Conservation (phyloP, 92 coral and sea anemone genomes). For the Epizoanthus rinbou region DNA sequence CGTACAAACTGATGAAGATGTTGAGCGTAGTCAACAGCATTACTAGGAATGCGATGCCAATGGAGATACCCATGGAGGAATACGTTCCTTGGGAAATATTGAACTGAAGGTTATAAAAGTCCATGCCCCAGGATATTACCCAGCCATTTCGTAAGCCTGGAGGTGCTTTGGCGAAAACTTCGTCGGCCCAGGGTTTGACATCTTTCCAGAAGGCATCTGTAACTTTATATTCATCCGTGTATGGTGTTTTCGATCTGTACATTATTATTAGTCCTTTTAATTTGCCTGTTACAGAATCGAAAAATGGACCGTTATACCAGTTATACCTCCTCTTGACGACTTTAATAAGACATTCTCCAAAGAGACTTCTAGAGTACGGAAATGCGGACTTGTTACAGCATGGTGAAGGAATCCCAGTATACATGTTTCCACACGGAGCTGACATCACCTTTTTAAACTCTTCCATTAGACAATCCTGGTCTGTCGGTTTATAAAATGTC, state of each 20-base stretch:
- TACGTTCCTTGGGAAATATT: conserved; percentile 74
- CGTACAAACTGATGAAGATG: conserved; percentile 91
- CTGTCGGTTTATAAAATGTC: conserved; percentile 48
- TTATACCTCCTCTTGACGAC: background rate
- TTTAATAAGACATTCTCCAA: conserved; percentile 38
- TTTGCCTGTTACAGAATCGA: conserved; percentile 36
- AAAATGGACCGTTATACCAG: conserved; percentile 32
- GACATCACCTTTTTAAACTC: conserved; percentile 3
- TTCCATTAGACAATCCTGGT: conserved; percentile 54
- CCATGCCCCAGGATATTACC: conserved; percentile 56
- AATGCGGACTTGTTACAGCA: conserved; percentile 58
- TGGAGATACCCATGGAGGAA: conserved; percentile 83
- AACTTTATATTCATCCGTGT: conserved; percentile 58
- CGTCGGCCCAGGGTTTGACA: conserved; percentile 57
- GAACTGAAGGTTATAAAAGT: conserved; percentile 75
- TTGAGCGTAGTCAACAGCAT: conserved; percentile 91
- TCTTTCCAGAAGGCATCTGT: conserved; percentile 78
- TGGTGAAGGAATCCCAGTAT: conserved; percentile 5
- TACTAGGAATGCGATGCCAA: conserved; percentile 85
- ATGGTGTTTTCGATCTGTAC: conserved; percentile 62
- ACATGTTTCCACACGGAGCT: background rate
- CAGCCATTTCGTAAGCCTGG: conserved; percentile 78
- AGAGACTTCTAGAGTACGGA: conserved; percentile 61
- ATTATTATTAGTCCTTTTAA: conserved; percentile 51
- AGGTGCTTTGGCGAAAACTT: conserved; percentile 71